Conservation (phyloP, 1,140 invertebrate species). For the Octopus bimaculoides region DNA sequence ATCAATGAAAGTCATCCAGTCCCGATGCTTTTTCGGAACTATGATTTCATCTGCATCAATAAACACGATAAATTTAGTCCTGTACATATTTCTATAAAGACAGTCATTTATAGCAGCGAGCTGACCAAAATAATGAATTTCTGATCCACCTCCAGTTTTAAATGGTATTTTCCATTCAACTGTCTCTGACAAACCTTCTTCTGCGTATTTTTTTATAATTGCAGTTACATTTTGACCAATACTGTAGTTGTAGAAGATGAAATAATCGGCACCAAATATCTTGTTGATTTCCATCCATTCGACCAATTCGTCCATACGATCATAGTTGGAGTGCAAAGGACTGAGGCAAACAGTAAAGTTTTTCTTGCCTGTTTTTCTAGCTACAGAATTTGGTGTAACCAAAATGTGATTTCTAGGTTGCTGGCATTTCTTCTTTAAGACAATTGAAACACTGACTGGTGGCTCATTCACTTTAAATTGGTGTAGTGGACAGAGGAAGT, state of each 20-base stretch:
- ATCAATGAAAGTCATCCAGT: conserved; percentile 26
- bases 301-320: conserved; percentile 72
- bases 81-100: conserved; percentile 28
- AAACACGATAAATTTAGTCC: conserved; percentile 25
- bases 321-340: conserved; percentile 87
- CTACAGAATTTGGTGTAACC: conserved; percentile 1
- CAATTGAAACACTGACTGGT: not conserved
- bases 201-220: conserved; percentile 71
- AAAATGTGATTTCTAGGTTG: conserved; percentile 9
- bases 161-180: conserved; percentile 85
- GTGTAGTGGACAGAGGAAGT: not conserved
- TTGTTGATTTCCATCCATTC: conserved; percentile 90
- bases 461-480: not conserved
- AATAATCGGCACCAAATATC: conserved; percentile 81
- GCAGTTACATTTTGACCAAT: conserved; percentile 70
- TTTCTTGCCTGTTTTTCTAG: not conserved
- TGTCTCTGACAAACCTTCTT: conserved; percentile 67
- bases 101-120: conserved; percentile 39
- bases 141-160: conserved; percentile 37
- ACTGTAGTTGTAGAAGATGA: conserved; percentile 91
- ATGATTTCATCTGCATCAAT: conserved; percentile 38
- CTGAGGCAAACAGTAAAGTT: conserved; percentile 87
- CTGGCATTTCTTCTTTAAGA: conserved; percentile 7
- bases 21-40: conserved; percentile 24
- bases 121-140: conserved; percentile 42